Conservation (phyloP, 2,113 vertebrate species). For the Malurus elegans region DNA sequence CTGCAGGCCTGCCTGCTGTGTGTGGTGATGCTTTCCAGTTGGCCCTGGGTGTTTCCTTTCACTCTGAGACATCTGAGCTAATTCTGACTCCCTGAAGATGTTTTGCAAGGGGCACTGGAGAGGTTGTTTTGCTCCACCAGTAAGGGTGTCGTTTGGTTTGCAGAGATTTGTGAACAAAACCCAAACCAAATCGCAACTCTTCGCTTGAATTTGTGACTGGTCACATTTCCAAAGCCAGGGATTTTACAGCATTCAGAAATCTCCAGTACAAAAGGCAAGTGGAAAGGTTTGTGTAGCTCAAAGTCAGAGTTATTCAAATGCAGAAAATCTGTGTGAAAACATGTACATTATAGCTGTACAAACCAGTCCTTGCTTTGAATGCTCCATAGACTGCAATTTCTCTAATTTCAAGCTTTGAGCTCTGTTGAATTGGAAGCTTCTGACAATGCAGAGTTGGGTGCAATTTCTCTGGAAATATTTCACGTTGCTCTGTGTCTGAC, state of each 20-base stretch:
- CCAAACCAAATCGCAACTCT: neutral
- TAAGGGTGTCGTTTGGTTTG: neutral
- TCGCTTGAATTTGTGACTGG: neutral
- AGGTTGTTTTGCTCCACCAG: neutral
- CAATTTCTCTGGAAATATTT: neutral
- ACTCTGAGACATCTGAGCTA: neutral
- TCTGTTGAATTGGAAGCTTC: neutral
- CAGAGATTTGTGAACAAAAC: neutral
- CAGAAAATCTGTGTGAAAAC: slow-evolving; percentile 13
- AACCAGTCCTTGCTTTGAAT: neutral
- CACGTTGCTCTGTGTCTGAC: neutral
- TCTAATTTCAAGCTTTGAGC: neutral
- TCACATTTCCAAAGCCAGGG: neutral
- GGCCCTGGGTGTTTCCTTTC: neutral
- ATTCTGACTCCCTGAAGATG: slow-evolving; percentile 8
- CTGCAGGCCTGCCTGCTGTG: neutral
- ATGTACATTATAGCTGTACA: neutral
- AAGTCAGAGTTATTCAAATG: slow-evolving; percentile 2
- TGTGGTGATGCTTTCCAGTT: slow-evolving; percentile 12
- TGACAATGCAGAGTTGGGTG: neutral
- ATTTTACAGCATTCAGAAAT: slow-evolving; percentile 5
- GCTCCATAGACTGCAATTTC: neutral
- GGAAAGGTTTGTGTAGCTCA: neutral
- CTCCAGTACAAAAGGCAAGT: neutral
- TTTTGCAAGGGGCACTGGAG: neutral